Base-by-base conservation (phyloP, 2,888 invertebrate genomes). In the Blera fallax region DNA sequence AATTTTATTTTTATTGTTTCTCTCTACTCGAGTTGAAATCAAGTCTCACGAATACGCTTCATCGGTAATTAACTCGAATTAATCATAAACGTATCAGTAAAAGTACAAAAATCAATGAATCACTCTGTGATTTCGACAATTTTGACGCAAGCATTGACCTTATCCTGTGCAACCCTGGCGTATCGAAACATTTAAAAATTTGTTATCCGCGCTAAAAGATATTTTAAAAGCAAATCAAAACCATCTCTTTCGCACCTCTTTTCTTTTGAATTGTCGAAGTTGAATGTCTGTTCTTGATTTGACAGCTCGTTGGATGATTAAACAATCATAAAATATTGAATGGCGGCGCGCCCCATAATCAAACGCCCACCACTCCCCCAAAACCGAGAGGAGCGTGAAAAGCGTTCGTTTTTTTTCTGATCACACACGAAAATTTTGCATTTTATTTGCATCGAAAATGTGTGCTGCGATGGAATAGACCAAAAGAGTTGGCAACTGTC, bases 91-190 rank as follows among this genome's bases (percentile, higher is more conserved):
- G 32, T 32, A 32, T 32, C 32, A 8, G 32, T 24, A 24, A 24
- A 32, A 32, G 32, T 32, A 32, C 7, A 32, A 10, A 40, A 37
- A 37, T 21, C 18, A 48, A 48, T 21, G 48, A 48, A 48, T 48
- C 48, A 48, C 21, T 48, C 11, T 10, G 7, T 4, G 21, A 48
- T 21, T 11, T 21, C 62, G 21, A 54, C 32, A 70, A 62, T 79
- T 79, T 64, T 72, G 70, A 79, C 78, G 78, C 37, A 70, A 60
- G 14, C 21, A 56, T 21, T 64, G 70, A 70, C 78, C 78, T 78
- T 70, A 37, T 43, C 8, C 27, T 27, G 11, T 27, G 16, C 1
- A n/a, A n/a, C 8, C 40, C 4, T 27, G 50, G 45, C 27, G 34
- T 37, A 27, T 40, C 24, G 50, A 50, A 40, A 69, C 32, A 70